phyloP scores from a whole-genome alignment of 2,888 invertebrate species.

The Selenia dentaria region DNA sequence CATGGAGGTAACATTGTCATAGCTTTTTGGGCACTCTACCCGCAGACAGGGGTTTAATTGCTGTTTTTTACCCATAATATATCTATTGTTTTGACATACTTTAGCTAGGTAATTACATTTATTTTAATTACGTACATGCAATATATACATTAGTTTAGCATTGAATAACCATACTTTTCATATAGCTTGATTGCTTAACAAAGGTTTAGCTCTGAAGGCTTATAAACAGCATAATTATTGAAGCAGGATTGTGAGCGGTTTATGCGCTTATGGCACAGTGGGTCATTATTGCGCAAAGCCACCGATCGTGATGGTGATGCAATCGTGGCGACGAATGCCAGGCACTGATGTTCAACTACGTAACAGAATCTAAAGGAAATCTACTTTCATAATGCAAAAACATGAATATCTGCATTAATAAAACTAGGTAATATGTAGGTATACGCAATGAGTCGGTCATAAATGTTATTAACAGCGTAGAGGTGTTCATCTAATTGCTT shows the following conservation, averaged over 20 bases:
- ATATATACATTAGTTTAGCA: too few relatives aligned
- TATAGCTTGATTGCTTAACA: too few relatives aligned
- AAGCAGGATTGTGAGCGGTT: slow-evolving; percentile 10
- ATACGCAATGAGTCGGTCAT: background rate
- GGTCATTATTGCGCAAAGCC: slow-evolving; percentile 51
- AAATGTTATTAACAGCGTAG: background rate
- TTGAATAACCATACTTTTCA: too few relatives aligned
- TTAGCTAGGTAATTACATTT: too few relatives aligned
- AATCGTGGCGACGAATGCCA: slow-evolving; percentile 38
- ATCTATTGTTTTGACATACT: too few relatives aligned
- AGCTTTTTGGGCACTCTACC: too few relatives aligned
- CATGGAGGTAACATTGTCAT: too few relatives aligned
- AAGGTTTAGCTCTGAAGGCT: background rate
- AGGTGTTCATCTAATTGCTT: too few relatives aligned
- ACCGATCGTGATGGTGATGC: slow-evolving; percentile 37
- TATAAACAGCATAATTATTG: slow-evolving; percentile 5
- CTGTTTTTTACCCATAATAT: too few relatives aligned
- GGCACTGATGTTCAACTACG: slow-evolving; percentile 18
- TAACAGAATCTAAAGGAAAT: slow-evolving; percentile 12
- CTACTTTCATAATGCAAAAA: slow-evolving; percentile 6
- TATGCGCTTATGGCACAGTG: slow-evolving; percentile 24
- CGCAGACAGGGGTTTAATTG: too few relatives aligned
- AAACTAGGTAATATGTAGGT: background rate
- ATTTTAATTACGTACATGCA: too few relatives aligned
- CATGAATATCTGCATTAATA: background rate